Percentiles rank a stretch among this genome's conserved stretches.
Conservation (phyloP, 2,888 invertebrate genomes). For the Ypsolopha scabrella region DNA sequence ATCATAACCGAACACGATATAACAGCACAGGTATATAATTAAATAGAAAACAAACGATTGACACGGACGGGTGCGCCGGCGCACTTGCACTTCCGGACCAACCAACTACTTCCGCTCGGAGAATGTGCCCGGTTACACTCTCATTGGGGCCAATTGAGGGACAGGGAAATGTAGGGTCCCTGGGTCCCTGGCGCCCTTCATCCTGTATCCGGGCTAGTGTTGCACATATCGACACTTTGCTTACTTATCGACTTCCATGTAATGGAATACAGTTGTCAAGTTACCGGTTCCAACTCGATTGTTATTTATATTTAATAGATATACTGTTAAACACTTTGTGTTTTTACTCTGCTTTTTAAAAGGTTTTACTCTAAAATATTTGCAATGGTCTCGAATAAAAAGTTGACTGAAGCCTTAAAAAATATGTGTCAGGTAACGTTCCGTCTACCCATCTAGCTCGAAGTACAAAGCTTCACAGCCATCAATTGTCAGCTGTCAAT, state of each 20-base stretch:
- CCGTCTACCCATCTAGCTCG: background rate
- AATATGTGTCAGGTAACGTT: background rate
- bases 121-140: constrained; percentile 21
- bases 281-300: no score
- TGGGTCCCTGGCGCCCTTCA: constrained; percentile 28
- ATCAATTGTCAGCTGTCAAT: background rate
- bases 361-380: no score
- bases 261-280: no score
- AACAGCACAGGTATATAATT: no score
- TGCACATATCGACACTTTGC: background rate
- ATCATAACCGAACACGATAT: no score
- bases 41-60: no score
- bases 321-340: no score
- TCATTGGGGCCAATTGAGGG: constrained; percentile 45
- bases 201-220: constrained; percentile 29
- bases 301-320: no score
- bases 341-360: no score
- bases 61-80: background rate
- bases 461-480: background rate
- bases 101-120: constrained; percentile 7
- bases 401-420: no score
- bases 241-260: no score
- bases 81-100: constrained; percentile 39
- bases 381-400: no score
- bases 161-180: constrained; percentile 28